A percentile compares a stretch with the other conserved stretches of the same genome.
These are phyloP conservation scores for Botia kubotai DNA, from an alignment of 2,797 vertebrate species.

Conservation along the genomic window DNA sequence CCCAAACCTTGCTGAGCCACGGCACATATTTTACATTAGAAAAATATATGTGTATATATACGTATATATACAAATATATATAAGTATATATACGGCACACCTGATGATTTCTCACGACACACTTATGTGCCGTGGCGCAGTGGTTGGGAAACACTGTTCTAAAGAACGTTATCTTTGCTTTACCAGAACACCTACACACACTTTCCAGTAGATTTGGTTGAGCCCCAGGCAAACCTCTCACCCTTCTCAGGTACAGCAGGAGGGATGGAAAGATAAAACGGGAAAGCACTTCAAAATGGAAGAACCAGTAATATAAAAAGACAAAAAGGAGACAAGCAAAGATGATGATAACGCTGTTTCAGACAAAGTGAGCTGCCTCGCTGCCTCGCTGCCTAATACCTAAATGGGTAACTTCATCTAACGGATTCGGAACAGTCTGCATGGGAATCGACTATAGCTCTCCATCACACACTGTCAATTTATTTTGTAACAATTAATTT, in stretches of 20 bases:
- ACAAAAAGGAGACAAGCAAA: slow-evolving; percentile 50
- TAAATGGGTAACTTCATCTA: no score
- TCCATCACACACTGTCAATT: no score
- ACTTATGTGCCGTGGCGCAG: no score
- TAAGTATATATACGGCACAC: no score
- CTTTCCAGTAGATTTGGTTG: slow-evolving; percentile 31
- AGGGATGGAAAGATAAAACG: slow-evolving; percentile 43
- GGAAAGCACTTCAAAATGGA: slow-evolving; percentile 43
- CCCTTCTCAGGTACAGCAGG: slow-evolving; percentile 31
- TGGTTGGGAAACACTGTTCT: background rate
- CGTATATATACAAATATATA: no score
- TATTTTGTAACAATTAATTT: no score
- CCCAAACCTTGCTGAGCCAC: no score
- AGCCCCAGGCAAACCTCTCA: slow-evolving; percentile 18
- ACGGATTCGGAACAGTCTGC: no score
- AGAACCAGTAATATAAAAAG: slow-evolving; percentile 43
- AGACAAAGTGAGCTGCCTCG: background rate
- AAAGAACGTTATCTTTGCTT: slow-evolving; percentile 14
- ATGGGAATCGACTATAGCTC: no score
- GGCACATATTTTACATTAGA: no score
- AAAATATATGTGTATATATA: no score
- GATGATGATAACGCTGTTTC: slow-evolving; percentile 25
- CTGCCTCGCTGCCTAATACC: background rate
- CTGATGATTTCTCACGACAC: no score
- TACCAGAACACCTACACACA: slow-evolving; percentile 16